Evolutionary conservation across 1,140 invertebrate species (phyloP), one percentile per base, ranked within the genome.

Genomic region (Arion vulgaris): DNA sequence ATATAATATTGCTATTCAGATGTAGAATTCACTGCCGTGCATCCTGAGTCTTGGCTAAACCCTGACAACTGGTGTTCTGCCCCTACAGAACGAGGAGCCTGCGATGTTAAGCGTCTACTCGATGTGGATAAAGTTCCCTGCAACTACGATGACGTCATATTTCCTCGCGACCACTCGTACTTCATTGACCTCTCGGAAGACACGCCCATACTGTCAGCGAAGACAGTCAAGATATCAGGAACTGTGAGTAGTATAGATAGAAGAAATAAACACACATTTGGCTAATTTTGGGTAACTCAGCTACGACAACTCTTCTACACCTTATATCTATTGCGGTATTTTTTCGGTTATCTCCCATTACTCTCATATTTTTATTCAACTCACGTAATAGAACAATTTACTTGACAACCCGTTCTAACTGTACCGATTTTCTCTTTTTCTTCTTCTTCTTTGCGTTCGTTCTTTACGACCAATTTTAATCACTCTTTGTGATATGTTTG

Each of bases 111-210:
- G 0, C n/a, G 38, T 26, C 39, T 82, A 1, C 83, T 90, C 26
- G 89, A 91, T 51, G 86, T 86, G 26, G 90, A 91, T 75, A 85
- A 75, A 68, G 84, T 90, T 9, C 90, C 90, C 15, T 90, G 90
- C 73, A n/a, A 41, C 11, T 87, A 80, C 28, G 88, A 89, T 75
- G 75, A 89, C 83, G 88, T 89, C 15, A 62, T 91, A 13, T 90
- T 89, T 74, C 89, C 88, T 4, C 85, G 84, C n/a, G 85, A 85
- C 28, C 87, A 86, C 51, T 85, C 84, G 0, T 91, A 85, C 72
- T 89, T 71, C 81, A 86, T 91, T 5, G 86, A 89, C 72, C 69
- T 91, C 0, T 86, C 86, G 5, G 36, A 74, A 0, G 84, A 83
- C 36, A 28, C 87, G 26, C 76, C 76, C 1, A 62, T 86, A 32